These are phyloP conservation scores for Chrysolina americana DNA, from an alignment of 2,888 invertebrate genomes.

Conservation along the genomic window DNA sequence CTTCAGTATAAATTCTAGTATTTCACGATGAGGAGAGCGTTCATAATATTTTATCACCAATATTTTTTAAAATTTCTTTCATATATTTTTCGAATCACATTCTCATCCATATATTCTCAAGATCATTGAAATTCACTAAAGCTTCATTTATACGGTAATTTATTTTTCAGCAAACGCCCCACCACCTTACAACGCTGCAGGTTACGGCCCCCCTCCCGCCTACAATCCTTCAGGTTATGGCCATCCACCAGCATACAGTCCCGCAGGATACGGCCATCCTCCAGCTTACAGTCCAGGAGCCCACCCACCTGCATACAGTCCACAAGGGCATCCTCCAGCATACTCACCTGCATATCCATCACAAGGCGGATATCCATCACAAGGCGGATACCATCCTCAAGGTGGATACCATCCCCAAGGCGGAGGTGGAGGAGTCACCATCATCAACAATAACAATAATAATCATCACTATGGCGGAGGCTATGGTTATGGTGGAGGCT, in stretches of 20 bases:
- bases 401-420: constrained; percentile 39
- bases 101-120: background rate
- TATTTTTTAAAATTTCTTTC: no score
- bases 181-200: constrained; percentile 52
- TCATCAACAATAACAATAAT: constrained; percentile 59
- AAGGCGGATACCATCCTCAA: constrained; percentile 37
- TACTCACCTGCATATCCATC: constrained; percentile 38
- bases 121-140: background rate
- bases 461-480: constrained; percentile 55
- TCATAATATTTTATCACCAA: no score
- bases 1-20: no score
- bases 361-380: constrained; percentile 44
- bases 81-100: background rate
- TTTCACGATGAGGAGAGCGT: no score
- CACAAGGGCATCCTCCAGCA: constrained; percentile 47
- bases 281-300: constrained; percentile 49
- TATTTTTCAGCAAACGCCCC: constrained; percentile 38
- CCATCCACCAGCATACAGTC: constrained; percentile 51
- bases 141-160: background rate
- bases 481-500: constrained; percentile 43
- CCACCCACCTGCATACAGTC: constrained; percentile 53
- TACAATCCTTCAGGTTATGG: constrained; percentile 55
- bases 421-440: constrained; percentile 49
- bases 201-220: constrained; percentile 47
- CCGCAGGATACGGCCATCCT: constrained; percentile 40